These are phyloP conservation scores for Ceratosolen solmsi DNA, from an alignment of 1,140 invertebrate genomes.

Conservation along the genomic window DNA sequence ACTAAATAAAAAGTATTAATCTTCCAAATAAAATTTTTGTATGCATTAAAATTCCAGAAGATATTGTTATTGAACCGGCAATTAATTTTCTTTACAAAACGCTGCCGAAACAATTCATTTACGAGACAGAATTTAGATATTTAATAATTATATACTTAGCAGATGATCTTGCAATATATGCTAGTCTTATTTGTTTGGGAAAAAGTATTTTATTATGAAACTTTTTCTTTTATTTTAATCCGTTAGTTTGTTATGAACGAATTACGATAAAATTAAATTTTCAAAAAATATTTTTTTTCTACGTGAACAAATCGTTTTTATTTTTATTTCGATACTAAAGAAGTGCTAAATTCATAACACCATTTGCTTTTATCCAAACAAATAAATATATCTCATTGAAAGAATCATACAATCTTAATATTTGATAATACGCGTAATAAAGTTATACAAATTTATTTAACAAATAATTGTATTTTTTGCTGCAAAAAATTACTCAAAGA, in stretches of 20 bases:
- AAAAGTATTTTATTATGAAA: constrained; percentile 9
- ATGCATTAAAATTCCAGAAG: neutral
- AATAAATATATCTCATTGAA: constrained; percentile 33
- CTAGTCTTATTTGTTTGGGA: constrained; percentile 22
- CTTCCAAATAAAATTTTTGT: constrained; percentile 18
- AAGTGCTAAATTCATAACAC: neutral
- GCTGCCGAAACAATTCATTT: constrained; percentile 1
- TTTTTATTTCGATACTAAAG: too few relatives aligned
- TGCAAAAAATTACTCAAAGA: neutral
- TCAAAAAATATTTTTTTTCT: too few relatives aligned
- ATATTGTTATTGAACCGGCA: neutral
- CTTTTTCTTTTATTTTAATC: too few relatives aligned
- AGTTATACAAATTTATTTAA: constrained; percentile 35
- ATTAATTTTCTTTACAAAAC: constrained; percentile 9
- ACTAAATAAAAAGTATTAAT: too few relatives aligned
- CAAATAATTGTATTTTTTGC: neutral
- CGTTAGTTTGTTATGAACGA: too few relatives aligned
- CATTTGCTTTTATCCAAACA: neutral
- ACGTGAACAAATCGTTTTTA: too few relatives aligned
- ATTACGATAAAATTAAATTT: too few relatives aligned
- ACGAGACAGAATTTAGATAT: neutral
- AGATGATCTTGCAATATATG: neutral
- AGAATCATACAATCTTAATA: constrained; percentile 51
- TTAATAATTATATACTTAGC: constrained; percentile 5
- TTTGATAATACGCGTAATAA: constrained; percentile 50